phyloP scores from a whole-genome alignment of 2,888 invertebrate species.

The Tiliacea aurago region DNA sequence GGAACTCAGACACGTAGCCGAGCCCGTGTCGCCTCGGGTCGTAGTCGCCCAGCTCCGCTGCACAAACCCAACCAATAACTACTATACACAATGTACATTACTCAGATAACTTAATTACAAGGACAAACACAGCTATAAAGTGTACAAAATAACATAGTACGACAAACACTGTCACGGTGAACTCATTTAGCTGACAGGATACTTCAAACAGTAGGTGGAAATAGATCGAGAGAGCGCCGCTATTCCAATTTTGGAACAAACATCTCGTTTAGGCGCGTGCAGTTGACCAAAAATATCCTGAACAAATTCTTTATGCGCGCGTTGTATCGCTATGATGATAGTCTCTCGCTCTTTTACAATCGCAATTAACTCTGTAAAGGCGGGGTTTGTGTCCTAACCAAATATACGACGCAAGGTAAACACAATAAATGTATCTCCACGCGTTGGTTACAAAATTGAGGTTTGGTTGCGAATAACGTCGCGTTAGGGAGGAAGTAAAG shows the following conservation, averaged over 20 bases:
- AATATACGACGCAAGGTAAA: constrained; percentile 75
- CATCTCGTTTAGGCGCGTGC: constrained; percentile 69
- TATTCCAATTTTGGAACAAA: constrained; percentile 78
- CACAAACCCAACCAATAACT: constrained; percentile 53
- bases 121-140: constrained; percentile 67
- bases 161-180: constrained; percentile 74
- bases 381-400: constrained; percentile 77
- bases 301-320: constrained; percentile 63
- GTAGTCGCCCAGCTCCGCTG: constrained; percentile 98
- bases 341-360: constrained; percentile 68
- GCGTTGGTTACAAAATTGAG: constrained; percentile 69
- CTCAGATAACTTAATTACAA: constrained; percentile 60
- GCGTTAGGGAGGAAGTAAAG: constrained; percentile 21
- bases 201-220: constrained; percentile 80
- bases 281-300: constrained; percentile 71
- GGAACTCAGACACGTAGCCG: constrained; percentile 98
- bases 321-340: constrained; percentile 59
- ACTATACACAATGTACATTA: constrained; percentile 33
- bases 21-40: constrained; percentile 96
- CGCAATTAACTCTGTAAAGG: constrained; percentile 76
- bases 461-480: constrained; percentile 42
- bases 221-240: constrained; percentile 73
- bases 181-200: constrained; percentile 76
- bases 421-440: constrained; percentile 61
- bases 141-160: constrained; percentile 67